A percentile compares a stretch with the other conserved stretches of the same genome.
These are phyloP conservation scores for Tetramorium parvispinum DNA, from an alignment of 1,140 invertebrate species.

Conservation along the genomic window DNA sequence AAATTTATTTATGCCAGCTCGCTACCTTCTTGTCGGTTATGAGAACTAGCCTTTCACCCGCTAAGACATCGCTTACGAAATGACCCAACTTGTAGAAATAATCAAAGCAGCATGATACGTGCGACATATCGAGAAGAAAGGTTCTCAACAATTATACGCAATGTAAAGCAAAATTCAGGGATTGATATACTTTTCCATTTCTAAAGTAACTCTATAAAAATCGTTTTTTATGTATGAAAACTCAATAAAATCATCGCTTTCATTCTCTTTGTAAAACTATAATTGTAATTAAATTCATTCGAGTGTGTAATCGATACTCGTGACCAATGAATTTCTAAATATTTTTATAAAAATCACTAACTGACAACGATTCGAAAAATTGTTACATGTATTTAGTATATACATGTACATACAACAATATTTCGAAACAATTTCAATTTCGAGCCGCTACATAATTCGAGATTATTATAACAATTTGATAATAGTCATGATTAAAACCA, in stretches of 20 bases:
- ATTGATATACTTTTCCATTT: not conserved
- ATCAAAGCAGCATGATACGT: not conserved
- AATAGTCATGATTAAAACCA: not conserved
- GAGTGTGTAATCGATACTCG: not conserved
- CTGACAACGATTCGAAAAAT: too few species aligned
- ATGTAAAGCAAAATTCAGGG: not conserved
- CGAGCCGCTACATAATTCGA: not conserved
- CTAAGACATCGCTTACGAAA: conserved; percentile 13
- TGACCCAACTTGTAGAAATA: conserved; percentile 20
- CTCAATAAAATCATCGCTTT: not conserved
- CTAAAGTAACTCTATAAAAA: not conserved
- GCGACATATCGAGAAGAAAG: not conserved
- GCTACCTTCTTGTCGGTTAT: not conserved
- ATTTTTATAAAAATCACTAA: not conserved
- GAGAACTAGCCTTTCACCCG: conserved; percentile 11
- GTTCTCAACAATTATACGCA: not conserved
- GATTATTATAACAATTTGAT: not conserved
- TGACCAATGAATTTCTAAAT: not conserved
- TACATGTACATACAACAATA: not conserved
- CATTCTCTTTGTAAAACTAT: not conserved
- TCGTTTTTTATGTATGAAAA: not conserved
- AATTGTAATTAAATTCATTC: not conserved
- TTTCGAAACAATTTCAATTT: not conserved
- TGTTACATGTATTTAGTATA: not conserved
- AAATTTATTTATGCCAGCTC: conserved; percentile 26